Evolutionary conservation across 2,888 invertebrate species (phyloP), one percentile per base, ranked within the genome.

Genomic region (Mesodorylaimus sp.): DNA sequence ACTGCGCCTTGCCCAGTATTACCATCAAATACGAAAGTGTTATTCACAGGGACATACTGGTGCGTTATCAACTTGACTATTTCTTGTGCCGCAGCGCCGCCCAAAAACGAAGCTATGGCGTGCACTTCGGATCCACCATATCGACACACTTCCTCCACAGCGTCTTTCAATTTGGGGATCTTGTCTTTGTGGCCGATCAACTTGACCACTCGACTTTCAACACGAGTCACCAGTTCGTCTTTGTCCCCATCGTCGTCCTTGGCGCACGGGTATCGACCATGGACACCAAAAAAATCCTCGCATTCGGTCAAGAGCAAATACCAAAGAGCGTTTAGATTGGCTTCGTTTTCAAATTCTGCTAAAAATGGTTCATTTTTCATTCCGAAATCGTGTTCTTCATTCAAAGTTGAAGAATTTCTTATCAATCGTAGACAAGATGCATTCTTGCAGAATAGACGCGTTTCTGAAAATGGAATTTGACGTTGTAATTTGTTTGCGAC

Each of bases 91-190:
- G 83, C 83, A 66, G 87, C 82, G 2, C 93, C 95, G 54, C 83
- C 85, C 56, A 91, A 73, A 65, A 84, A 85, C 3, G 95, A 83
- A 13, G 93, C 87, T 13, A 95, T 78, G 28, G 87, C 83, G 68
- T 95, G 95, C 52, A 95, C 73, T 70, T 97, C 93, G 10, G 84
- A 79, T 10, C 87, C 91, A 13, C 93, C 95, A 70, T 86, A 93
- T 29, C 91, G 77, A 56, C 69, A 69, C 53, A 62, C 51, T 51
- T 61, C 61, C 19, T 54, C 51, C 24, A 62, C 25, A 25, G 54
- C 49, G 36, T 47, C 37, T n/a, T 39, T 16, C n/a, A n/a, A n/a
- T n/a, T n/a, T n/a, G n/a, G 16, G 7, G 21, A 41, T 21, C 47
- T 41, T 5, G 19, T 41, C 47, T 19, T 13, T 23, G 23, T 10